Conservation (phyloP, 1,140 invertebrate genomes). For the Heliconius hewitsoni region DNA sequence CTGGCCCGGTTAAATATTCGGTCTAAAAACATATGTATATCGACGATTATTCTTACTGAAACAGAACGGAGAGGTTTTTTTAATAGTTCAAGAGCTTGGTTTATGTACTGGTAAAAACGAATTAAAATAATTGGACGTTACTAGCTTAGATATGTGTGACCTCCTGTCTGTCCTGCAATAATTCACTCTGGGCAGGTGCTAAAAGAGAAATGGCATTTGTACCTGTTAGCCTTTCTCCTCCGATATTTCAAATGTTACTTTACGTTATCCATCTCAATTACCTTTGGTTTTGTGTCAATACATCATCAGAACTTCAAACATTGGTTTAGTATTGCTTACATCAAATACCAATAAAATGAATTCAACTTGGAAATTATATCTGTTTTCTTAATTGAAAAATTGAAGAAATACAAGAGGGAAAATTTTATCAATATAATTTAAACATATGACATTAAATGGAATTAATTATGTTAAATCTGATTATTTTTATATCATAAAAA, state of each 20-base stretch:
- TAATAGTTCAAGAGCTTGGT: neutral
- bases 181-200: constrained; percentile 29
- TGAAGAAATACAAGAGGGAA: too few species aligned
- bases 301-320: neutral
- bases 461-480: too few species aligned
- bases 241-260: constrained; percentile 31
- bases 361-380: too few species aligned
- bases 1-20: too few species aligned
- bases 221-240: constrained; percentile 34
- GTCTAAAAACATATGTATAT: too few species aligned
- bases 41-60: too few species aligned
- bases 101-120: neutral
- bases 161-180: constrained; percentile 20
- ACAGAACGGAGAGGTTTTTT: too few species aligned
- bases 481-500: neutral
- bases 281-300: constrained; percentile 1
- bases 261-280: constrained; percentile 26
- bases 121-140: neutral
- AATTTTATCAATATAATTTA: too few species aligned
- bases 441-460: too few species aligned
- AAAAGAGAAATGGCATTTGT: constrained; percentile 40
- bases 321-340: too few species aligned
- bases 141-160: constrained; percentile 26
- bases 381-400: too few species aligned
- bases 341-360: too few species aligned